A percentile compares a stretch with the other conserved stretches of the same genome.
phyloP scores from a whole-genome alignment of 2,888 invertebrate species.

The Chymomyza amoena region DNA sequence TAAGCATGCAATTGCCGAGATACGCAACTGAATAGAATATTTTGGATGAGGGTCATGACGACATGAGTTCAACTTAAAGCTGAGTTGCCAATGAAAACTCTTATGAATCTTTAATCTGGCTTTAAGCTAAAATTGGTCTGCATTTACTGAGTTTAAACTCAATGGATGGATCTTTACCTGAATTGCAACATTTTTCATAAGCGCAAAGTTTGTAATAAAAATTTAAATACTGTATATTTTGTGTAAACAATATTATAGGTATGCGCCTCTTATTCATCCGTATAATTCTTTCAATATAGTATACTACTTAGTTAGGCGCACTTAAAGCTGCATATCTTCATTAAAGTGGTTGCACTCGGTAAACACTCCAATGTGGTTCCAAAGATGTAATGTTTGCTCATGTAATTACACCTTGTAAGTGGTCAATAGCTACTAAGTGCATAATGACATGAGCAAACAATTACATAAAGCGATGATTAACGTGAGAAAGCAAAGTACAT shows the following conservation, averaged over 20 bases:
- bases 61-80: neutral
- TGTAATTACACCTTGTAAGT: neutral
- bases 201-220: no score
- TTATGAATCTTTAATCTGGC: no score
- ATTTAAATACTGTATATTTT: no score
- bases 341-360: neutral
- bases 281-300: no score
- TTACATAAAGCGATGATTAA: neutral
- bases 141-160: no score
- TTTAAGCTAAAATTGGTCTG: no score
- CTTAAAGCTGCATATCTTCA: neutral
- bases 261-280: no score
- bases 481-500: constrained; percentile 12
- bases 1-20: neutral
- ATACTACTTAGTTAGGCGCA: no score
- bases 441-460: constrained; percentile 42
- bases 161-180: no score
- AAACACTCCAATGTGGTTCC: neutral
- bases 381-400: neutral
- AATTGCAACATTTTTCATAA: no score
- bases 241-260: no score
- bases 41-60: neutral
- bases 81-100: neutral
- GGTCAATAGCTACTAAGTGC: neutral
- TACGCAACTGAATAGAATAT: neutral